These are phyloP conservation scores for Patella depressa DNA, from an alignment of 2,888 invertebrate genomes.

Conservation along the genomic window DNA sequence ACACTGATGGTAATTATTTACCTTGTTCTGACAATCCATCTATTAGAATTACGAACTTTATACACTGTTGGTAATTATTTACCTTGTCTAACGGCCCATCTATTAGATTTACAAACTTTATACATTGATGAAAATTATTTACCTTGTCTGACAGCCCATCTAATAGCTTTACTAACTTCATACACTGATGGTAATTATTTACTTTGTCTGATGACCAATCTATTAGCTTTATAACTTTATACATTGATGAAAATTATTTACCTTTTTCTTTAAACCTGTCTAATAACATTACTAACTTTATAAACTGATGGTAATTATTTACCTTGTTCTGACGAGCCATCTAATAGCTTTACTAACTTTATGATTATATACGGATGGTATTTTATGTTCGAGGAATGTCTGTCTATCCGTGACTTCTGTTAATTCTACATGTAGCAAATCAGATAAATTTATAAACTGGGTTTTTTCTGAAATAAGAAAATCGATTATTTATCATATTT, in stretches of 20 bases:
- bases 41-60: too few relatives aligned
- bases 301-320: slow-evolving; percentile 35
- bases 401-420: slow-evolving; percentile 69
- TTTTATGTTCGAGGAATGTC: slow-evolving; percentile 60
- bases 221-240: too few relatives aligned
- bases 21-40: too few relatives aligned
- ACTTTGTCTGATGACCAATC: too few relatives aligned
- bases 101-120: too few relatives aligned
- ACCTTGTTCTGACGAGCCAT: slow-evolving; percentile 67
- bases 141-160: too few relatives aligned
- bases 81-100: too few relatives aligned
- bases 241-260: too few relatives aligned
- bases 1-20: slow-evolving; percentile 54
- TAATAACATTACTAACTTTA: slow-evolving; percentile 46
- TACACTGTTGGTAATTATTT: too few relatives aligned
- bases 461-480: slow-evolving; percentile 55
- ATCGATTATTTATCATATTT: not conserved
- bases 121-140: too few relatives aligned
- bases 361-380: slow-evolving; percentile 64
- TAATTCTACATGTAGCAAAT: slow-evolving; percentile 71
- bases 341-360: slow-evolving; percentile 60
- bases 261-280: not conserved
- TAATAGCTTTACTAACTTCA: too few relatives aligned
- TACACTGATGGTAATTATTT: too few relatives aligned
- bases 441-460: slow-evolving; percentile 71